phyloP scores from a whole-genome alignment of 2,113 vertebrate genomes.

The Tachysurus vachellii region DNA sequence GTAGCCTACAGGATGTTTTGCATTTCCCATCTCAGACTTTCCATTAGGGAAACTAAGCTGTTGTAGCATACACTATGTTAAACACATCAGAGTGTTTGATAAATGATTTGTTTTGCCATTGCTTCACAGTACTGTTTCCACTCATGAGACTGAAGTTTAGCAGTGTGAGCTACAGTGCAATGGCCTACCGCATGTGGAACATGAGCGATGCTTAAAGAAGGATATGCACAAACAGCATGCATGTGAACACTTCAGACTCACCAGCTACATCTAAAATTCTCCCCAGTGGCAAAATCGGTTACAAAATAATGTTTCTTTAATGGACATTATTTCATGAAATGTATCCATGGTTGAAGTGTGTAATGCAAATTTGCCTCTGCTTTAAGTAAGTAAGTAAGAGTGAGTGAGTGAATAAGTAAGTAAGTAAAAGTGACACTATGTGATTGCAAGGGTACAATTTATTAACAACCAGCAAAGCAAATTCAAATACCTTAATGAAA shows the following conservation, averaged over 20 bases:
- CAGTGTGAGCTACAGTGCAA: background rate
- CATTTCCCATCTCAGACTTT: background rate
- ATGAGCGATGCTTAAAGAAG: background rate
- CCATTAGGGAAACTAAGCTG: background rate
- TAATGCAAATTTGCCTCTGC: background rate
- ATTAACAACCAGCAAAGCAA: background rate
- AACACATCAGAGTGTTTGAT: background rate
- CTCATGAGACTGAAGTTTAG: constrained; percentile 13
- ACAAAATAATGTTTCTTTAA: constrained; percentile 3
- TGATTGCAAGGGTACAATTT: background rate
- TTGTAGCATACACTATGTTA: background rate
- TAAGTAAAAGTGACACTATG: background rate
- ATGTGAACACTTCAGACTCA: background rate
- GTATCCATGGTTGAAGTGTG: background rate
- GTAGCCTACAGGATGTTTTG: background rate
- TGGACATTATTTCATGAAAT: background rate
- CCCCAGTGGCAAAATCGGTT: background rate
- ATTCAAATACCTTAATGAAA: background rate
- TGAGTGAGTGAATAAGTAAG: background rate
- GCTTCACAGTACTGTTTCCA: background rate
- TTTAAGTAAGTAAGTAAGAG: background rate
- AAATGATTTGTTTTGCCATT: constrained; percentile 1
- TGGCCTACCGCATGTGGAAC: background rate
- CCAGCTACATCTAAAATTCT: constrained; percentile 15
- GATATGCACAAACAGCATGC: background rate